Conservation (phyloP, 2,888 invertebrate genomes). For the Philhelius pedissequus region DNA sequence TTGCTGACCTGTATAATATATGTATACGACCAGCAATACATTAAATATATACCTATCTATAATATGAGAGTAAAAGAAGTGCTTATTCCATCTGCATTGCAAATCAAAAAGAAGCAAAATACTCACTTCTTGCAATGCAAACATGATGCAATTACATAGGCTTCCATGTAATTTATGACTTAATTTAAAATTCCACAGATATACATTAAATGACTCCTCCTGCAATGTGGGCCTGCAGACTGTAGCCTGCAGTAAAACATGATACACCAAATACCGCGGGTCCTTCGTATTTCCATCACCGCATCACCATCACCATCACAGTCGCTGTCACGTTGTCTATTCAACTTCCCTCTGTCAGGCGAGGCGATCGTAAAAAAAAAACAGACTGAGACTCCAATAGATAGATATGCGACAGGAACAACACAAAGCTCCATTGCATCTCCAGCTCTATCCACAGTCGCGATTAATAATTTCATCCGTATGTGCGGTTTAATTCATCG, state of each 20-base stretch:
- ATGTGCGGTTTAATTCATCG: conserved; percentile 66
- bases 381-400: conserved; percentile 33
- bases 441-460: conserved; percentile 1
- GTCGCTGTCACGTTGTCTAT: not conserved
- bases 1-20: conserved; percentile 6
- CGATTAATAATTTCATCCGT: conserved; percentile 67
- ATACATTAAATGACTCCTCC: conserved; percentile 58
- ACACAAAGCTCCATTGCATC: conserved; percentile 7
- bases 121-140: conserved; percentile 47
- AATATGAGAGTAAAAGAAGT: conserved; percentile 30
- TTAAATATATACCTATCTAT: not conserved
- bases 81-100: conserved; percentile 61
- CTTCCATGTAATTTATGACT: conserved; percentile 66
- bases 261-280: conserved; percentile 39
- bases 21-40: not conserved
- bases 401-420: conserved; percentile 54
- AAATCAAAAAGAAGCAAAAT: conserved; percentile 57
- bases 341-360: not conserved
- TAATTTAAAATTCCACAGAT: conserved; percentile 65
- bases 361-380: not conserved
- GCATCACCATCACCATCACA: not conserved
- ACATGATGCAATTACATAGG: conserved; percentile 66
- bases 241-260: conserved; percentile 38
- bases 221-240: not conserved
- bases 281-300: conserved; percentile 1